These are phyloP conservation scores for Mesorhabditis spiculigera DNA, from an alignment of 2,888 invertebrate species.

Conservation along the genomic window DNA sequence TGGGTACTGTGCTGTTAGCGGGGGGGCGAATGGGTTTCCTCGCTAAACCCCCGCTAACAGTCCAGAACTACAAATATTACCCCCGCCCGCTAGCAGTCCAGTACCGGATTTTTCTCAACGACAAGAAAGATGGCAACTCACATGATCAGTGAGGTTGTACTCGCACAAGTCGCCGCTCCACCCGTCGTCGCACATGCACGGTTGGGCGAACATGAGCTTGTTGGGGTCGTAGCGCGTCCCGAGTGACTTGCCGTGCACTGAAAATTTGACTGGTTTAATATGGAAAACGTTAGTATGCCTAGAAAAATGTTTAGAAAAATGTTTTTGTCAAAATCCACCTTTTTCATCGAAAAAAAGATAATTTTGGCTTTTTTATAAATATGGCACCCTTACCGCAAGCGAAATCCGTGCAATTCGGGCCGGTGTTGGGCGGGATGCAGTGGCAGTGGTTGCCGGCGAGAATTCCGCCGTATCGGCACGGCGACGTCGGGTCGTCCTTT, in stretches of 20 bases:
- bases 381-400: constrained; percentile 34
- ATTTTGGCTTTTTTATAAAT: neutral
- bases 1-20: too few species aligned
- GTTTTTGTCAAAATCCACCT: neutral
- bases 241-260: constrained; percentile 45
- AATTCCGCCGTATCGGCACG: constrained; percentile 38
- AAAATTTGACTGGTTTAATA: constrained; percentile 9
- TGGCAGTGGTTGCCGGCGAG: constrained; percentile 34
- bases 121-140: constrained; percentile 11
- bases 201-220: constrained; percentile 37
- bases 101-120: neutral
- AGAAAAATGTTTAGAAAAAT: too few species aligned
- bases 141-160: constrained; percentile 43
- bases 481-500: constrained; percentile 27
- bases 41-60: neutral
- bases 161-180: constrained; percentile 51
- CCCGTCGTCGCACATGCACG: constrained; percentile 44
- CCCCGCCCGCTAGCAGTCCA: neutral
- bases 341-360: neutral
- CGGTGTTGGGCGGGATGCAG: constrained; percentile 46
- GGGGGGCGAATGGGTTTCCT: neutral
- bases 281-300: neutral
- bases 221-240: constrained; percentile 48
- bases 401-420: constrained; percentile 40
- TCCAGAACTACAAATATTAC: too few species aligned